Base-by-base conservation (phyloP, 2,113 vertebrate species). In the Hiodon tergisus region DNA sequence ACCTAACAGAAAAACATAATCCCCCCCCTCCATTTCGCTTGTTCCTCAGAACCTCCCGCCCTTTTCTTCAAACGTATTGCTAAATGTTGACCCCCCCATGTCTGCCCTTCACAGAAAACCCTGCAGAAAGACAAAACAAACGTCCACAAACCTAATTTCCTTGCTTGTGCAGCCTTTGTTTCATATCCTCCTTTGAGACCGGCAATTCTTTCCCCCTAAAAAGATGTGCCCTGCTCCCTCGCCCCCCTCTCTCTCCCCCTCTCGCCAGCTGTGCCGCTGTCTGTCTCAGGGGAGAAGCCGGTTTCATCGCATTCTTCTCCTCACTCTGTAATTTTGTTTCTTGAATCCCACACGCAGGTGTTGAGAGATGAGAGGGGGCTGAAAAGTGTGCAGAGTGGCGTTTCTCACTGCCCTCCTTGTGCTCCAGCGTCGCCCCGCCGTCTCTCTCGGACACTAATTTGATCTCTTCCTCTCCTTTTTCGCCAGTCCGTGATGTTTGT, bases 141-240 rank as follows among this genome's bases (percentile, higher is more conserved):
- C 57, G 65, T 47, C 51, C 57, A 81, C 82, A 68, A 74, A 81
- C 82, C 82, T 78, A 67, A 68, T 78, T 68, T 67, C 54, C 54
- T 50, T 50, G 63, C 73, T 67, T 16, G 65, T 46, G 63, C 46
- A 17, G 54, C 17, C 46, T 4, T 14, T 59, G 16, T 54, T 53
- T 51, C 73, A 57, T 62, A 53, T 78, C 31, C 59, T 74, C 51
- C 71, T 63, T 51, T 58, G 66, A 62, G 47, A 54, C 67, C 14
- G 51, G 57, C 71, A 11, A 14, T 55, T 67, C 57, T 55, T 68
- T 57, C 17, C 46, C 71, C 51, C 66, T 16, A 62, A 60, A n/a
- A 47, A 46, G 57, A 57, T 31, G 65, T 5, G n/a, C 16, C 47
- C 63, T 6, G 51, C 57, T 11, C 5, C 61, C 53, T 50, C 62